phyloP scores from a whole-genome alignment of 2,113 vertebrate genomes.

The Rhegmatorhina hoffmannsi region DNA sequence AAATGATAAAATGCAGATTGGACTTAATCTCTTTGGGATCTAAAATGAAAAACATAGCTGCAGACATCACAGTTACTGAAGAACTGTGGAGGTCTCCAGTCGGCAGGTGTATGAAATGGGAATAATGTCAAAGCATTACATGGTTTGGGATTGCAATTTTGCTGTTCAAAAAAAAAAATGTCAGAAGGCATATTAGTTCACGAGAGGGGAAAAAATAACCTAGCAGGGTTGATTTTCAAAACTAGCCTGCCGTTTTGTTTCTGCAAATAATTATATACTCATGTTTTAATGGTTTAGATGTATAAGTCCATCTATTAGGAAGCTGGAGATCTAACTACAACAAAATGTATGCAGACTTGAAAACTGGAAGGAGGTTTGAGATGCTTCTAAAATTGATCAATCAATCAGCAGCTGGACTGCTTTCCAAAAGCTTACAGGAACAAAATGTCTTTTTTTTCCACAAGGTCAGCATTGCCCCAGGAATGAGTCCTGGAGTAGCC shows the following conservation, averaged over 20 bases:
- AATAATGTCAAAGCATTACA: not conserved
- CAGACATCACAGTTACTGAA: not conserved
- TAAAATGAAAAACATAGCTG: slow-evolving; percentile 50
- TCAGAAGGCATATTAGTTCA: not conserved
- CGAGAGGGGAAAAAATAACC: not conserved
- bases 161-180: not conserved
- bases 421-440: not conserved
- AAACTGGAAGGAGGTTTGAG: not conserved
- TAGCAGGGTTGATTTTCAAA: slow-evolving; percentile 13
- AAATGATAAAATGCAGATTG: slow-evolving; percentile 58
- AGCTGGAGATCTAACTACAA: not conserved
- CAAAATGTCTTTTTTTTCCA: not conserved
- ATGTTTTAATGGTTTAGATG: not conserved
- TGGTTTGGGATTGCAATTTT: not conserved
- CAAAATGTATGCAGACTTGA: not conserved
- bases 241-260: not conserved
- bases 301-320: not conserved
- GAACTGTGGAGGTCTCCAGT: not conserved
- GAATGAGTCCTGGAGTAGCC: not conserved
- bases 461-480: not conserved
- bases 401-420: not conserved
- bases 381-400: not conserved
- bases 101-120: slow-evolving; percentile 11
- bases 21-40: slow-evolving; percentile 42
- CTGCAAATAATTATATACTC: slow-evolving; percentile 30